These are phyloP conservation scores for Osmerus eperlanus DNA, from an alignment of 2,113 vertebrate genomes.

Conservation along the genomic window DNA sequence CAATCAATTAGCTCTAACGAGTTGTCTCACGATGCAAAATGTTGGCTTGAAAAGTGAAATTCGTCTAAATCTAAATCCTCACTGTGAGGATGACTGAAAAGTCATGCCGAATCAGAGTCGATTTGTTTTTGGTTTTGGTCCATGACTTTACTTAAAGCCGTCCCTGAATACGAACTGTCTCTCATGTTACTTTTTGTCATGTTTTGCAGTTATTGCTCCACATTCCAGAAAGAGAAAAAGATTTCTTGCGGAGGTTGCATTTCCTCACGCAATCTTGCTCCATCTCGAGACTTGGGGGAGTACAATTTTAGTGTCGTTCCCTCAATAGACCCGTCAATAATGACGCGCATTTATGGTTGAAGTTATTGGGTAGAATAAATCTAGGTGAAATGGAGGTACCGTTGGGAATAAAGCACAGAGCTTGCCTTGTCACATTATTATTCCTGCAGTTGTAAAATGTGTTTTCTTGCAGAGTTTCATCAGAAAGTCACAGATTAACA, in stretches of 20 bases:
- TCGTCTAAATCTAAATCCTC: too few relatives aligned
- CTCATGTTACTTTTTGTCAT: neutral
- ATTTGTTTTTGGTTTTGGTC: too few relatives aligned
- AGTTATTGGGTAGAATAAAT: slow-evolving; percentile 15
- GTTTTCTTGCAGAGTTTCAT: too few relatives aligned
- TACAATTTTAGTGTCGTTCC: slow-evolving; percentile 17
- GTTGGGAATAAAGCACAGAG: neutral
- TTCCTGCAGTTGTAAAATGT: neutral
- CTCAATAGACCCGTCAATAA: slow-evolving; percentile 25
- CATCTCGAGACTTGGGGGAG: slow-evolving; percentile 18
- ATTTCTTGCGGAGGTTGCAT: slow-evolving; percentile 26
- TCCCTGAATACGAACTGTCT: too few relatives aligned
- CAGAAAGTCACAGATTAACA: too few relatives aligned
- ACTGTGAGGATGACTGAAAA: too few relatives aligned
- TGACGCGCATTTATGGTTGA: slow-evolving; percentile 14
- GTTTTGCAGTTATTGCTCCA: neutral
- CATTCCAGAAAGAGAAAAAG: slow-evolving; percentile 23
- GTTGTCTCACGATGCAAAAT: neutral
- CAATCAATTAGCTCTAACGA: neutral
- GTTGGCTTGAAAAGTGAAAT: too few relatives aligned
- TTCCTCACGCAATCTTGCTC: slow-evolving; percentile 30
- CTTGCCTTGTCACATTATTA: neutral
- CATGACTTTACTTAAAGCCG: too few relatives aligned
- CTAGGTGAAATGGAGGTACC: neutral
- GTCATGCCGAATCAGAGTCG: too few relatives aligned